A percentile compares a stretch with the other conserved stretches of the same genome.
Evolutionary conservation across 2,113 vertebrate genomes (phyloP).

Genomic region (Garra rufa): DNA sequence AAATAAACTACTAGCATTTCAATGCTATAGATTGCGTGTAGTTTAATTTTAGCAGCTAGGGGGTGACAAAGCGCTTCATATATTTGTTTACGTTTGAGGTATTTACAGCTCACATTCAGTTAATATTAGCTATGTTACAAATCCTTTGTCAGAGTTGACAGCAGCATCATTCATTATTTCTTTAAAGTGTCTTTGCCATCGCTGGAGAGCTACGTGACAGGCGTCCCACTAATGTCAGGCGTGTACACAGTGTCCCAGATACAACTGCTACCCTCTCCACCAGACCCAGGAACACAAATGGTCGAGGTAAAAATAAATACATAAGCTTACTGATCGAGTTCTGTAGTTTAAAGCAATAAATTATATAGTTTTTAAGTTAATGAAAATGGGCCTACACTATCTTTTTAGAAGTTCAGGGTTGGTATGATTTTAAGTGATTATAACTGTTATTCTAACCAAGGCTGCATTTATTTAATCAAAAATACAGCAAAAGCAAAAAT

Average conservation of each 20-base stretch:
- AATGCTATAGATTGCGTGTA: background rate
- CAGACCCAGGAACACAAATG: conserved; percentile 58
- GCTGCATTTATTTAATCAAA: background rate
- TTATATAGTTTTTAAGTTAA: too few species aligned
- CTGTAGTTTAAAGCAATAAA: too few species aligned
- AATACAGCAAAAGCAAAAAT: background rate
- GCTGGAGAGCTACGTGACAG: conserved; percentile 69
- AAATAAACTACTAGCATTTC: background rate
- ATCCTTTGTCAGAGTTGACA: conserved; percentile 22
- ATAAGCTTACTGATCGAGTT: background rate
- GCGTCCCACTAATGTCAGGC: conserved; percentile 71
- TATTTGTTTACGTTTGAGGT: background rate
- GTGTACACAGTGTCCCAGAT: conserved; percentile 59
- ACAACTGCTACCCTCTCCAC: conserved; percentile 50
- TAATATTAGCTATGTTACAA: background rate
- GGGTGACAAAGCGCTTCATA: background rate
- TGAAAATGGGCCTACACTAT: too few species aligned
- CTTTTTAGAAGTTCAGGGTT: too few species aligned
- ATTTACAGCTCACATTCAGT: background rate
- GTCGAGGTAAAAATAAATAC: conserved; percentile 71
- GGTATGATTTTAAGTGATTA: too few species aligned
- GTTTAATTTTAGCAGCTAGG: background rate
- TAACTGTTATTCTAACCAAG: too few species aligned
- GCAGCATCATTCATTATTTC: background rate
- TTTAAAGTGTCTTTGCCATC: conserved; percentile 69